Conservation (phyloP, 1,140 invertebrate genomes). For the Brevipalpus yothersi region DNA sequence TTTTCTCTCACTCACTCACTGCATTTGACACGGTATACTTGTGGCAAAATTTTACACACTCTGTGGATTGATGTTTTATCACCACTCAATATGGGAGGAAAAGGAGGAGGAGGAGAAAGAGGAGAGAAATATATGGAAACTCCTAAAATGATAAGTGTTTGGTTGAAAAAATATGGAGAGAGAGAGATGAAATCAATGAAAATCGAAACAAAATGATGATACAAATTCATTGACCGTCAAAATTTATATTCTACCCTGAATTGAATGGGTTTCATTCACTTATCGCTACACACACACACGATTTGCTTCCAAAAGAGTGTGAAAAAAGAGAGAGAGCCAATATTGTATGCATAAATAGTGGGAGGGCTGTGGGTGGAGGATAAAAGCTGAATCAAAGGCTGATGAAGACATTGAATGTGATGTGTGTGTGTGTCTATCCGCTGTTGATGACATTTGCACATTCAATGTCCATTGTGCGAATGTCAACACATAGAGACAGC, state of each 20-base stretch:
- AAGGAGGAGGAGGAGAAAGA: background rate
- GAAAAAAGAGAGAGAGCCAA: too few species aligned
- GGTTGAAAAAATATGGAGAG: background rate
- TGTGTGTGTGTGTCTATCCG: too few species aligned
- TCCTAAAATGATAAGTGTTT: background rate
- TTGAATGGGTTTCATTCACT: background rate
- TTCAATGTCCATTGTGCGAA: too few species aligned
- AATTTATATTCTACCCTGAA: background rate
- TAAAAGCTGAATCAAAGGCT: too few species aligned
- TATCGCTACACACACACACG: too few species aligned
- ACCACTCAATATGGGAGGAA: background rate
- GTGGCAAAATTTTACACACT: background rate
- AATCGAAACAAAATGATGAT: background rate
- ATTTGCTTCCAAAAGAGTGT: too few species aligned
- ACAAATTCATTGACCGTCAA: background rate
- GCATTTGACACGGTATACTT: background rate
- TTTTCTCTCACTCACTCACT: background rate
- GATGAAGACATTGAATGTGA: too few species aligned
- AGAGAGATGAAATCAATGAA: background rate
- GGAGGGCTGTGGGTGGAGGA: too few species aligned
- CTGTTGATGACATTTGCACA: too few species aligned
- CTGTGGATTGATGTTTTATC: background rate
- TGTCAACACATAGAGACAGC: too few species aligned
- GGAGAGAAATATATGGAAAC: background rate
- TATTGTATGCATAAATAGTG: too few species aligned